Conservation (phyloP, 2,797 vertebrate genomes). For the Glossophaga mutica region DNA sequence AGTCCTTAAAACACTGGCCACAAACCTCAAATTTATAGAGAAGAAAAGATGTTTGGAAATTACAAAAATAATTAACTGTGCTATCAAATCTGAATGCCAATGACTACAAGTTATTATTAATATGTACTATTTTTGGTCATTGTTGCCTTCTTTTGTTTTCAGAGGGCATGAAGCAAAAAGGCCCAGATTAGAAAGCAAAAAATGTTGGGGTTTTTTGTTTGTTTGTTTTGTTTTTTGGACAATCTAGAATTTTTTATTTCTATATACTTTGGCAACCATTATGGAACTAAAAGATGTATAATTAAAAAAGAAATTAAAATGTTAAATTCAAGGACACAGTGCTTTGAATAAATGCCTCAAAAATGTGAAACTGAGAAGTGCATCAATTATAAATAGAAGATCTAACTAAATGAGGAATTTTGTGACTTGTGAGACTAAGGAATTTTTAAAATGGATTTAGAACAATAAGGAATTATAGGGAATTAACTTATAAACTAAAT, state of each 20-base stretch:
- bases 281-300: neutral
- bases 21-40: constrained; percentile 1
- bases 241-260: neutral
- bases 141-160: neutral
- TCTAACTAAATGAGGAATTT: neutral
- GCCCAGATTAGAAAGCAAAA: neutral
- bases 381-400: neutral
- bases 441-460: neutral
- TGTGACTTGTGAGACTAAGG: neutral
- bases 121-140: neutral
- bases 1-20: constrained; percentile 14
- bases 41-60: constrained; percentile 28
- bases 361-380: neutral
- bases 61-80: neutral
- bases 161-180: neutral
- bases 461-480: neutral
- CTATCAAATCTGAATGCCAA: neutral
- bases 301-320: constrained; percentile 30
- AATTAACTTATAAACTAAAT: neutral
- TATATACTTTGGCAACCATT: neutral
- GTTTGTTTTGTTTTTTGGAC: neutral
- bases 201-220: neutral
- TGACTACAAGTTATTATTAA: neutral
- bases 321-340: neutral
- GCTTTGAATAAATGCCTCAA: constrained; percentile 10